phyloP scores from a whole-genome alignment of 2,888 invertebrate genomes.

The Oegoconia quadripuncta region DNA sequence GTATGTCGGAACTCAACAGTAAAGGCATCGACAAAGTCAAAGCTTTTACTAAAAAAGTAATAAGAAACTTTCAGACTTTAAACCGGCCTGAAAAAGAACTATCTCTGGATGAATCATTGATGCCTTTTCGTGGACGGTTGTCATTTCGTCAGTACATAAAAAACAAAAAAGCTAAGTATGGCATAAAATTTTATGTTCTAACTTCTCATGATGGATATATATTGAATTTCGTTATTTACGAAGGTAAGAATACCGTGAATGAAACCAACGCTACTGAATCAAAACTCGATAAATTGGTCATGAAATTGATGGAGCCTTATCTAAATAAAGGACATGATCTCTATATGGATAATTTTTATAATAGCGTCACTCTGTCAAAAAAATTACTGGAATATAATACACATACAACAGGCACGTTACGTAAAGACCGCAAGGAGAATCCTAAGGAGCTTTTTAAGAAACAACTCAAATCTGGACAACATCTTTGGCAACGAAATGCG shows the following conservation, averaged over 20 bases:
- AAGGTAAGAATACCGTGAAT: slow-evolving; percentile 6
- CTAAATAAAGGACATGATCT: slow-evolving; percentile 18
- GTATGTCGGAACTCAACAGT: neutral
- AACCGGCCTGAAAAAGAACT: slow-evolving; percentile 3
- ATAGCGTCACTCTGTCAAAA: slow-evolving; percentile 21
- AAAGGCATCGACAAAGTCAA: slow-evolving; percentile 3
- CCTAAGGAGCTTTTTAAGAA: slow-evolving; percentile 9
- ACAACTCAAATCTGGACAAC: slow-evolving; percentile 18
- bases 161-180: slow-evolving; percentile 11
- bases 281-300: slow-evolving; percentile 11
- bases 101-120: slow-evolving; percentile 11
- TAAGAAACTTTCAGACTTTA: neutral
- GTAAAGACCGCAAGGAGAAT: slow-evolving; percentile 18
- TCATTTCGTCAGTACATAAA: slow-evolving; percentile 9
- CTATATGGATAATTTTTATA: slow-evolving; percentile 22
- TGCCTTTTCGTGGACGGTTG: slow-evolving; percentile 15
- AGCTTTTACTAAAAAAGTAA: neutral
- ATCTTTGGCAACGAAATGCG: slow-evolving; percentile 15
- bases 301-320: slow-evolving; percentile 16
- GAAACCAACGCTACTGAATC: neutral
- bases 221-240: slow-evolving; percentile 16
- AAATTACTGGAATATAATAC: slow-evolving; percentile 23
- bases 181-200: slow-evolving; percentile 16
- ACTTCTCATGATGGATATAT: slow-evolving; percentile 17
- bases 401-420: slow-evolving; percentile 15